A percentile compares a stretch with the other conserved stretches of the same genome.
phyloP scores from a whole-genome alignment of 2,888 invertebrate species.

The Volucella zonaria region DNA sequence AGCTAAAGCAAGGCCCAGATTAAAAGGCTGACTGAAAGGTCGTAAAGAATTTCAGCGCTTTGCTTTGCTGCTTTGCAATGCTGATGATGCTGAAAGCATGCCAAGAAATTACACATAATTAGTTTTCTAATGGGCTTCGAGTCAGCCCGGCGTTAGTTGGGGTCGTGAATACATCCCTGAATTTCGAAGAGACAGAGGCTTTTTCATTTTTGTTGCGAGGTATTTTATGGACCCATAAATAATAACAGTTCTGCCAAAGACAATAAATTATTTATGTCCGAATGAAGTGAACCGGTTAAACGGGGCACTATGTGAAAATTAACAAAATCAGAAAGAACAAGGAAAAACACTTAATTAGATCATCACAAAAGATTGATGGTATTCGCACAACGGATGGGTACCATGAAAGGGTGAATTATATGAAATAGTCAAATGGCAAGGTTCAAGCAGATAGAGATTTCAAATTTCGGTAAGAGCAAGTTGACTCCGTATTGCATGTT shows the following conservation, averaged over 20 bases:
- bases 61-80: background rate
- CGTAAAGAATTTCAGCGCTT: constrained; percentile 35
- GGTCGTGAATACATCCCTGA: constrained; percentile 1
- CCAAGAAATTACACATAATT: constrained; percentile 47
- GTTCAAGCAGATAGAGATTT: too few relatives aligned
- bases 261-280: constrained; percentile 52
- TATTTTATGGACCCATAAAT: constrained; percentile 45
- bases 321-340: background rate
- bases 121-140: constrained; percentile 44
- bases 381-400: background rate
- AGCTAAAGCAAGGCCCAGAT: too few relatives aligned
- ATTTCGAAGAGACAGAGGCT: background rate
- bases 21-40: constrained; percentile 23
- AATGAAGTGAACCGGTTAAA: constrained; percentile 6
- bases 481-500: too few relatives aligned
- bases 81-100: constrained; percentile 29
- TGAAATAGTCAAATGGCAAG: too few relatives aligned
- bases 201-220: constrained; percentile 26
- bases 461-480: too few relatives aligned
- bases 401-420: background rate
- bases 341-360: background rate
- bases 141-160: background rate
- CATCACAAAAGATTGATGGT: background rate
- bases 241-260: constrained; percentile 26
- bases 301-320: constrained; percentile 20